Conservation (phyloP, 2,113 vertebrate genomes). For the Alosa alosa region DNA sequence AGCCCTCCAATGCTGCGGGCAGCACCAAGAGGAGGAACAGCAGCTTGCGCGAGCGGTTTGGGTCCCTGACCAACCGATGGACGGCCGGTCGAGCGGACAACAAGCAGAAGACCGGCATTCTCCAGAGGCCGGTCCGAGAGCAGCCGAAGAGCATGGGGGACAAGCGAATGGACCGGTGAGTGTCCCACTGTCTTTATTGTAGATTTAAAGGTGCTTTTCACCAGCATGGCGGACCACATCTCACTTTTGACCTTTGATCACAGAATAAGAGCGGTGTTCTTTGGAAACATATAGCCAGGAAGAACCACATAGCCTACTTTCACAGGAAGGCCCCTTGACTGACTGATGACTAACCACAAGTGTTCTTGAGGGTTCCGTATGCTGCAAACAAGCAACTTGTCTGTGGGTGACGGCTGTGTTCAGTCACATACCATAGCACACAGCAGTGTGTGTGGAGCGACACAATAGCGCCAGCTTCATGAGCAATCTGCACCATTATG, state of each 20-base stretch:
- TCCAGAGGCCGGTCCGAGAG: constrained; percentile 67
- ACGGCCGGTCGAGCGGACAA: constrained; percentile 48
- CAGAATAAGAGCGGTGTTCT: background rate
- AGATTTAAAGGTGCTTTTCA: background rate
- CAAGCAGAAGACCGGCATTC: constrained; percentile 42
- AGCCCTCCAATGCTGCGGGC: constrained; percentile 38
- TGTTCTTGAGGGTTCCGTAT: background rate
- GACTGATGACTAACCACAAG: background rate
- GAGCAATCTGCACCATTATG: background rate
- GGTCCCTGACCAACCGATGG: constrained; percentile 58
- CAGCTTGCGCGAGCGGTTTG: constrained; percentile 40
- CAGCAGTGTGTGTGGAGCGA: background rate
- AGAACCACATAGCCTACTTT: background rate
- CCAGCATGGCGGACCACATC: background rate
- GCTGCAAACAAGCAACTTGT: background rate
- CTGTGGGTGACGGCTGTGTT: background rate
- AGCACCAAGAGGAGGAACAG: constrained; percentile 45
- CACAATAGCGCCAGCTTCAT: background rate
- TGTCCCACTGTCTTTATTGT: background rate
- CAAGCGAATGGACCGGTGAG: constrained; percentile 78
- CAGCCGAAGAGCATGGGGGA: constrained; percentile 67
- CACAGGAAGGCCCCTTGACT: background rate
- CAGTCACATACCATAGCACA: background rate
- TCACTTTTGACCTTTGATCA: background rate
- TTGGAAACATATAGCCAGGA: background rate